A percentile compares a stretch with the other conserved stretches of the same genome.
Evolutionary conservation across 2,113 vertebrate genomes (phyloP).

Genomic region (Erythrolamprus reginae): DNA sequence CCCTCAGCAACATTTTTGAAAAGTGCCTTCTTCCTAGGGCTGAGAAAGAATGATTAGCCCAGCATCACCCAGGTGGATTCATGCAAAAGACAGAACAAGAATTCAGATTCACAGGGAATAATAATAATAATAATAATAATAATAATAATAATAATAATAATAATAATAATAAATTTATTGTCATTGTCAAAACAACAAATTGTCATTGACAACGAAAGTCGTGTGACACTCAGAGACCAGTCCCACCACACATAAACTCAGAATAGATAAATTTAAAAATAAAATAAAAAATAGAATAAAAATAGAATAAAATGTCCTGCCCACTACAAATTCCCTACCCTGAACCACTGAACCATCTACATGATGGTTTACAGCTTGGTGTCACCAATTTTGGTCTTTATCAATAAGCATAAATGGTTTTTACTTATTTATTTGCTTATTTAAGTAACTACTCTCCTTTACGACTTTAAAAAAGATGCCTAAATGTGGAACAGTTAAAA

Average conservation of each 20-base stretch:
- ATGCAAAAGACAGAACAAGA: neutral
- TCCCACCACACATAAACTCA: too few relatives aligned
- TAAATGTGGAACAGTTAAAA: neutral
- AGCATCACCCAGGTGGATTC: neutral
- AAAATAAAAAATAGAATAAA: too few relatives aligned
- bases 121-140: too few relatives aligned
- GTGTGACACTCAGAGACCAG: too few relatives aligned
- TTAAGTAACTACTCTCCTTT: neutral
- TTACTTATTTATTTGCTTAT: neutral
- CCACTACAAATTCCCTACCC: too few relatives aligned
- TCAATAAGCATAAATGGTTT: neutral
- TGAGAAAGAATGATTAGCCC: neutral
- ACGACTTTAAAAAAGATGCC: neutral
- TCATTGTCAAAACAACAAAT: too few relatives aligned
- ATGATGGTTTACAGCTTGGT: neutral
- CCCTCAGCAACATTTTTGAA: neutral
- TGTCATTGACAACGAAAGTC: too few relatives aligned
- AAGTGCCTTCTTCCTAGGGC: neutral
- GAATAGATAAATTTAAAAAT: too few relatives aligned
- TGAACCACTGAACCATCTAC: too few relatives aligned
- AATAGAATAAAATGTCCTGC: too few relatives aligned
- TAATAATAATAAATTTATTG: too few relatives aligned
- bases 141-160: too few relatives aligned
- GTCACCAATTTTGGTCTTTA: neutral
- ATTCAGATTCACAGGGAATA: neutral